Base-by-base conservation (phyloP, 2,888 invertebrate genomes). In the Meiosimyza decipiens region DNA sequence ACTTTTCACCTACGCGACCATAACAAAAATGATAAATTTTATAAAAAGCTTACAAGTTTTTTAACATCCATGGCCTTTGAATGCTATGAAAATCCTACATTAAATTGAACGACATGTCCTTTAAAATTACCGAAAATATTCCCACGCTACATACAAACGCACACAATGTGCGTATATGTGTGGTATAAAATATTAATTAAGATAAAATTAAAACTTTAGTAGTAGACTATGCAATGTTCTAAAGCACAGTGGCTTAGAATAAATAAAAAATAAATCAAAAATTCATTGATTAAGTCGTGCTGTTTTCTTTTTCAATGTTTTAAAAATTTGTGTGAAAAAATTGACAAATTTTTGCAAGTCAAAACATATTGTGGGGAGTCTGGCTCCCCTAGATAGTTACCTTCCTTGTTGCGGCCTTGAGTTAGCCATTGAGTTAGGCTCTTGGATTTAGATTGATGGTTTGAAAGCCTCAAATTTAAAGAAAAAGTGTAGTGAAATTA, bases 1-100 rank as follows among this genome's bases (percentile, higher is more conserved):
- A 82, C 81, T 81, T 79, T 75, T 75, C 77, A 76, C 77, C 72
- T 74, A 75, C 74, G 76, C 79, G 79, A 75, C 77, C 72, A 71
- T 62, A 62, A 76, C 75, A 77, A 71, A 79, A 81, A 81, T 82
- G 81, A 79, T 80, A 18, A 12, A 15, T 50, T 60, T 16, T 40
- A 40, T 47, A 2, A 40, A 52, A 60, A 16, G 60, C 6, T 50
- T 16, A 15, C 9, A 16, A 59, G 68, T 74, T 75, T 72, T 71
- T 74, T 54, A 60, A 55, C 74, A 73, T 60, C 13, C 28, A 57
- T 28, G 54, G 16, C 59, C 13, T 6, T 55, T 22, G 9, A 51
- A 60, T 50, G 18, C 6, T 28, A 13, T 13, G 15, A 13, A 66
- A 11, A 33, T 33, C 51, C 28, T 60, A 55, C 49, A 64, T 65